phyloP scores from a whole-genome alignment of 30 jellyfish, hydroid and myxozoan species.

The Chrysaora quinquecirrha region DNA sequence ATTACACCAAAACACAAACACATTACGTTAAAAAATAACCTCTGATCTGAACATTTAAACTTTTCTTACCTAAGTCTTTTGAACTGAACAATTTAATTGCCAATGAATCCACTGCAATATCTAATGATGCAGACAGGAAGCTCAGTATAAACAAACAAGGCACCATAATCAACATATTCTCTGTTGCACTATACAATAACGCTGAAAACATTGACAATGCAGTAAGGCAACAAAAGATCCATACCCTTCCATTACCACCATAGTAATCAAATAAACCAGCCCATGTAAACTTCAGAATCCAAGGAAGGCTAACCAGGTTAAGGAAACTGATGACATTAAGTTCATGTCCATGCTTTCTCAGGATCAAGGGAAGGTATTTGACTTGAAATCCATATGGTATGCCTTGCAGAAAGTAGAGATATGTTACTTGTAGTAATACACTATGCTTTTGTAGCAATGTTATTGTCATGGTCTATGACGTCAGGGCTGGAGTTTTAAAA shows the following conservation, averaged over 20 bases:
- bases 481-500: no score
- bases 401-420: conserved; percentile 71
- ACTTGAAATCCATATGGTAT: conserved; percentile 84
- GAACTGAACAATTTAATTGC: conserved; percentile 52
- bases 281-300: conserved; percentile 71
- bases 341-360: conserved; percentile 59
- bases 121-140: conserved; percentile 67
- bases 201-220: conserved; percentile 6
- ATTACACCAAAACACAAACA: no score
- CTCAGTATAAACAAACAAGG: conserved; percentile 30
- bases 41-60: not conserved
- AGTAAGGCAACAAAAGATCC: conserved; percentile 57
- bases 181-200: not conserved
- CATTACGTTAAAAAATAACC: not conserved
- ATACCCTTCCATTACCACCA: conserved; percentile 35
- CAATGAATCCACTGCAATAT: conserved; percentile 76
- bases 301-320: conserved; percentile 63
- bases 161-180: not conserved
- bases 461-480: no score
- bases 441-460: no score
- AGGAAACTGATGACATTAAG: conserved; percentile 35
- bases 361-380: conserved; percentile 61
- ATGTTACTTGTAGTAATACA: conserved; percentile 8
- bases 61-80: conserved; percentile 64
- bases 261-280: conserved; percentile 55